phyloP scores from a whole-genome alignment of 2,797 vertebrate species.

The Falco columbarius region DNA sequence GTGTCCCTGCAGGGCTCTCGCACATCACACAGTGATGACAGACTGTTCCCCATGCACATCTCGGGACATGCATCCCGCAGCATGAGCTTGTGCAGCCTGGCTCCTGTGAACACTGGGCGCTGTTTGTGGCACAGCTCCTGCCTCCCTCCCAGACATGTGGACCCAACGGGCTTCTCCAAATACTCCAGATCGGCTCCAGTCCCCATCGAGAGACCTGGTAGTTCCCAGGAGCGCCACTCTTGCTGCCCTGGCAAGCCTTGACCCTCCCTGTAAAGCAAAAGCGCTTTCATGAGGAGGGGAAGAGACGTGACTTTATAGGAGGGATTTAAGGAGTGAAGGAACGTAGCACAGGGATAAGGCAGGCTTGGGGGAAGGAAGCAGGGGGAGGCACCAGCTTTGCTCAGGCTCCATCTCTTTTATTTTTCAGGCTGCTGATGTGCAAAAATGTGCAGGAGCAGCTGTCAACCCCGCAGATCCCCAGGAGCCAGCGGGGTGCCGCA shows the following conservation, averaged over 20 bases:
- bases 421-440: constrained; percentile 89
- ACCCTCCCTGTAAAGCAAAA: neutral
- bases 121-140: neutral
- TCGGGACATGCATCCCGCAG: rapidly evolving
- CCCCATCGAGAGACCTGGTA: neutral
- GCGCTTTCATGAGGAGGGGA: neutral
- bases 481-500: constrained; percentile 73
- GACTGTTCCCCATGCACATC: rapidly evolving
- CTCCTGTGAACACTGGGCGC: rapidly evolving
- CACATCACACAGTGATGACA: neutral
- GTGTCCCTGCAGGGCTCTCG: neutral
- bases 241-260: neutral
- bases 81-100: rapidly evolving
- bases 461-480: constrained; percentile 85
- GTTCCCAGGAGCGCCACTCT: rapidly evolving
- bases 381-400: neutral
- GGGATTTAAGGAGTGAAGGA: neutral
- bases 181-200: neutral
- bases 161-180: rapidly evolving
- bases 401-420: neutral
- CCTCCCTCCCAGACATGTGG: neutral
- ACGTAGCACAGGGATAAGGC: neutral
- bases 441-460: constrained; percentile 87
- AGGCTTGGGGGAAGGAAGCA: neutral
- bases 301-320: rapidly evolving